Evolutionary conservation across 2,888 invertebrate species (phyloP).

Genomic region (Acleris sparsana): DNA sequence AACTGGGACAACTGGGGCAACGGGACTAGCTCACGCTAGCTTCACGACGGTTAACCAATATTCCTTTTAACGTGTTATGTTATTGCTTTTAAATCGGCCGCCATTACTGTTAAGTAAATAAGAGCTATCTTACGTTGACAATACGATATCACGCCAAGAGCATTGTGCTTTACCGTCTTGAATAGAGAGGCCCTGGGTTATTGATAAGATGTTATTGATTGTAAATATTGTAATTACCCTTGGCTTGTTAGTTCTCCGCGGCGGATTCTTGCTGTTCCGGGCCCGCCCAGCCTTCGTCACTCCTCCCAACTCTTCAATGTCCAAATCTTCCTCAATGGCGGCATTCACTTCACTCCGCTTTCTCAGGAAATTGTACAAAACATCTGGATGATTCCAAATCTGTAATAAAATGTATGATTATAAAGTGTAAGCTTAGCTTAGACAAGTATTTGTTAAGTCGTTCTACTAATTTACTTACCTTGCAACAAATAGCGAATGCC

Average conservation of each 20-base stretch:
- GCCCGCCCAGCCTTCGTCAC: constrained; percentile 72
- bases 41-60: no score
- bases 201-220: no score
- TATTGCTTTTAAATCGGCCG: no score
- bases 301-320: constrained; percentile 90
- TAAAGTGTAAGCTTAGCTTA: not conserved
- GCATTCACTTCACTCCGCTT: constrained; percentile 91
- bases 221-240: constrained; percentile 48
- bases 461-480: constrained; percentile 77
- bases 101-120: no score
- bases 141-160: no score
- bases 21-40: no score
- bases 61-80: no score
- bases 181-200: no score
- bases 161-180: no score
- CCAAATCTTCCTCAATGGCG: constrained; percentile 88
- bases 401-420: constrained; percentile 45
- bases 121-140: no score
- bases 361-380: constrained; percentile 93
- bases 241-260: constrained; percentile 56
- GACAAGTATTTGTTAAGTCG: no score
- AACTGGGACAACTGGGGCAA: no score
- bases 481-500: constrained; percentile 99
- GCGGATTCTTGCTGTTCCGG: constrained; percentile 54
- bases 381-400: constrained; percentile 98